Evolutionary conservation across 1,140 invertebrate genomes (phyloP), one percentile per base, ranked within the genome.

Genomic region (Ceratina calcarata): DNA sequence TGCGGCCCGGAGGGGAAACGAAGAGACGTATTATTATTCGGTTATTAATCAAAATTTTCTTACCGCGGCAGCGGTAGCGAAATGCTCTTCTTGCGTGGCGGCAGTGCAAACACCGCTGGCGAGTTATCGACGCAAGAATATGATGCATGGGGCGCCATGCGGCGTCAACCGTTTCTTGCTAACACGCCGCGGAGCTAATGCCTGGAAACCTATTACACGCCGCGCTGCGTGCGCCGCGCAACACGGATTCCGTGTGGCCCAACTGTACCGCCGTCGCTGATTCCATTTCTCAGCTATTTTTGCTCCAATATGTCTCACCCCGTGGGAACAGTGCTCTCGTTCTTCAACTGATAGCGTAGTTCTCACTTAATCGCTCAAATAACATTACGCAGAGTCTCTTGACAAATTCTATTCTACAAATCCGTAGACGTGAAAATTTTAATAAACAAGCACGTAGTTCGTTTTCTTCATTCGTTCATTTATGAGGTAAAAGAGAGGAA

Each of bases 21-120:
- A 15, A 76, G 75, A 82, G 84, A 71, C 70, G 77, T 88, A 81
- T 89, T 90, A 89, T 90, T 90, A 89, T 88, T 88, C 84, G 81
- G 87, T 89, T 89, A 90, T 90, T 88, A 89, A 90, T 90, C 89
- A 90, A 89, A 55, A 82, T 78, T 86, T 89, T 87, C 86, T 88
- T 89, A 78, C 83, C 66, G 71, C 61, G 68, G 70, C 81, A 53
- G 69, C 83, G 69, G 82, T 84, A 86, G 87, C 83, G 84, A 87
- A 83, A 81, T 87, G 80, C 67, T 82, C 68, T 88, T 89, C 85
- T 85, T 83, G 86, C 80, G 79, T 72, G 66, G 77, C 84, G 49
- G 27, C 68, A 78, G 81, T 77, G 83, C 85, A 83, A 89, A 87
- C 85, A 81, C 72, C 84, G 76, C 37, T 53, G 66, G 51, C 82